These are phyloP conservation scores for Drosophila yooni DNA, from an alignment of 2,888 invertebrate genomes.

Conservation along the genomic window DNA sequence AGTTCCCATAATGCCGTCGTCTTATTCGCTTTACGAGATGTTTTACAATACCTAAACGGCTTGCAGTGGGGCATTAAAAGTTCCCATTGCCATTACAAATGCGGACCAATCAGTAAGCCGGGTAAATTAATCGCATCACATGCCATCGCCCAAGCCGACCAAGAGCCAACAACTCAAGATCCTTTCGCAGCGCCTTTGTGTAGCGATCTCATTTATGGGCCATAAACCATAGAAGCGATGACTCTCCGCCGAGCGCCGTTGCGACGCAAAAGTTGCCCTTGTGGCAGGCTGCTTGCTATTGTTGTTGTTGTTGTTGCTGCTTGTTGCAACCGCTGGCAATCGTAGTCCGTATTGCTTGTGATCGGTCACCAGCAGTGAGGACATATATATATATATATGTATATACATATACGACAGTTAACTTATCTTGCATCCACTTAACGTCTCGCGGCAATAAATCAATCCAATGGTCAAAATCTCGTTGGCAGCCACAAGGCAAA, in stretches of 20 bases:
- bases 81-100: constrained; percentile 57
- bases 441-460: constrained; percentile 82
- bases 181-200: constrained; percentile 55
- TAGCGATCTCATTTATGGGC: constrained; percentile 77
- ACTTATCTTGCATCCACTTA: constrained; percentile 83
- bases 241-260: constrained; percentile 15
- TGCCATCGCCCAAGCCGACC: constrained; percentile 30
- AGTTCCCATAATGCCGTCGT: constrained; percentile 64
- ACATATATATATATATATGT: constrained; percentile 55
- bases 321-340: constrained; percentile 37
- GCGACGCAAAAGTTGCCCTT: constrained; percentile 26
- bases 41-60: constrained; percentile 75
- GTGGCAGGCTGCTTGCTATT: constrained; percentile 21
- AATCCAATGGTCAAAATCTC: constrained; percentile 78
- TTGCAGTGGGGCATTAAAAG: constrained; percentile 67
- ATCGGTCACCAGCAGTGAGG: constrained; percentile 77
- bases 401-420: constrained; percentile 69
- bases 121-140: constrained; percentile 73
- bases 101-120: constrained; percentile 70
- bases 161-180: constrained; percentile 47
- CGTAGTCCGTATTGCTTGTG: constrained; percentile 56
- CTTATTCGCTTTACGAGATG: constrained; percentile 69
- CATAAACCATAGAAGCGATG: constrained; percentile 68
- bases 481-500: constrained; percentile 79
- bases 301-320: constrained; percentile 13